A percentile compares a stretch with the other conserved stretches of the same genome.
Conservation (phyloP, 2,113 vertebrate species). For the Hippocampus zosterae region DNA sequence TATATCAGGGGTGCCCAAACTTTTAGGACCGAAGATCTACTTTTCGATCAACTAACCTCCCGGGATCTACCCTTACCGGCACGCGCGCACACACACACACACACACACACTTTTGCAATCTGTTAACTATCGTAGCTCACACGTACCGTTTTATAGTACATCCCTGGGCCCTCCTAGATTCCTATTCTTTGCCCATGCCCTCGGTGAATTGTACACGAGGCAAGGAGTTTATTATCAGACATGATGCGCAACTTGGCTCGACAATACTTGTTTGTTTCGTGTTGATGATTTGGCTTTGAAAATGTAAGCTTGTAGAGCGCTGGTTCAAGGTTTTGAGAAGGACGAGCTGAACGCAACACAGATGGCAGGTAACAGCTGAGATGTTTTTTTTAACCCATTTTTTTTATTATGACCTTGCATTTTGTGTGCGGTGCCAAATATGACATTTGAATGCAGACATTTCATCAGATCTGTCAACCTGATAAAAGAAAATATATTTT, state of each 20-base stretch:
- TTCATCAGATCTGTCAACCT: not conserved
- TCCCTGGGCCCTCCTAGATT: too few species aligned
- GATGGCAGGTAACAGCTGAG: constrained; percentile 8
- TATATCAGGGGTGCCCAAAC: not conserved
- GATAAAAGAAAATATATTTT: not conserved
- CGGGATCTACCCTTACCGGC: too few species aligned
- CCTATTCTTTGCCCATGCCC: too few species aligned
- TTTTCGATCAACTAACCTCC: too few species aligned
- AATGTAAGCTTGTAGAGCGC: not conserved
- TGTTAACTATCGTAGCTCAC: too few species aligned
- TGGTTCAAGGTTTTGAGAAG: constrained; percentile 17
- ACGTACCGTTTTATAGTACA: too few species aligned
- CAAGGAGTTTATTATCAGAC: not conserved
- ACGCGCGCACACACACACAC: too few species aligned
- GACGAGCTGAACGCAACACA: constrained; percentile 8
- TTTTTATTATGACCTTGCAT: not conserved
- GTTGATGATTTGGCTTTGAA: constrained; percentile 6
- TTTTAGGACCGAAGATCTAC: too few species aligned
- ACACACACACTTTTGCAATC: too few species aligned
- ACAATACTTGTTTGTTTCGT: not conserved
- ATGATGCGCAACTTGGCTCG: not conserved
- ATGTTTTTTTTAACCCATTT: constrained; percentile 18
- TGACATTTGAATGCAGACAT: not conserved
- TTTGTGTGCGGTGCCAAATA: not conserved
- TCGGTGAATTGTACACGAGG: too few species aligned